Base-by-base conservation (phyloP, 2,797 vertebrate genomes). In the Epinephelus malabaricus region DNA sequence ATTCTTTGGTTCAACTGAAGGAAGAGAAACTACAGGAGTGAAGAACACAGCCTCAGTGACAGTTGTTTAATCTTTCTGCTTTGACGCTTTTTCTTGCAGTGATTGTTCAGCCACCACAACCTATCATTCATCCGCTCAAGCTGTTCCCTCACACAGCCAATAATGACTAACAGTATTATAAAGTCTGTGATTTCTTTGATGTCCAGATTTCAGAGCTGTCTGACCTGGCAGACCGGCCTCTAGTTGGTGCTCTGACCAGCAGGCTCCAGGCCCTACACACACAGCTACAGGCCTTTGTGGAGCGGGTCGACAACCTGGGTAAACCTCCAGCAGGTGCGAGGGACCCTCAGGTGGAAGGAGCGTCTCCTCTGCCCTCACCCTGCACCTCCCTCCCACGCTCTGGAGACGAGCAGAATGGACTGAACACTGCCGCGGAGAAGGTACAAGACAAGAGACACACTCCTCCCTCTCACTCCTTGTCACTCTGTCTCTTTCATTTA, bases 171-270 rank as follows among this genome's bases (percentile, higher is more conserved):
- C 50, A 27, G 7, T 27, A 6, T 14, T 6, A 76, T 50, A 7
- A 62, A 45, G 30, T 38, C 19, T 38, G 51, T 66, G 19, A 11
- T 73, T 69, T 75, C 40, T 67, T 43, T 23, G 0, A 18, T 13
- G 50, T 2, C 19, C 78, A 94, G 93, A 91, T 93, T 38, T 92
- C 86, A 0, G 92, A 91, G 79, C 88, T 93, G 79, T 92, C 93
- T 0, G 93, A 94, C 38, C 75, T 93, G 61, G 86, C 95, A 0
- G 96, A 97, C 30, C 87, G 96, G 62, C 97, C 98, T 78, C 95
- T 99, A 68, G 95, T 98, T 54, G 97, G 95, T 0, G 96, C 96
- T 71, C 94, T 99, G 90, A 95, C 97, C 84, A 95, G 96, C 88
- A 92, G 97, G 71, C 96, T 99, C 51, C 95, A 96, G 6, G 91